Conservation (phyloP, 92 coral and sea anemone genomes). For the Palythoa caribaeorum region DNA sequence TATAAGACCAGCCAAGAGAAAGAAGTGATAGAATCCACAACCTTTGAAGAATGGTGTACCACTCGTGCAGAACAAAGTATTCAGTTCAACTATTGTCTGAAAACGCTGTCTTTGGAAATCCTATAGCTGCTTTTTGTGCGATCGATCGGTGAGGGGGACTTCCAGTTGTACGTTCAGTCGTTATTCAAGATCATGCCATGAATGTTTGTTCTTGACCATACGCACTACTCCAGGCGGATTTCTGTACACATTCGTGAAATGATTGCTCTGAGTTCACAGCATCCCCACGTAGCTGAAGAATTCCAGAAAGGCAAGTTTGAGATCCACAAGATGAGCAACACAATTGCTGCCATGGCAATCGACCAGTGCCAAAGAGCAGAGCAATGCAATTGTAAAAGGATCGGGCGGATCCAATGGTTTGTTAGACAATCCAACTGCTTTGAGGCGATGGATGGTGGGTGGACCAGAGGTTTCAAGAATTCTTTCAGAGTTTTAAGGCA, state of each 20-base stretch:
- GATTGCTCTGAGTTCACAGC: conserved; percentile 30
- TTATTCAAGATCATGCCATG: conserved; percentile 57
- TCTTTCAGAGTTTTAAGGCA: too few species aligned
- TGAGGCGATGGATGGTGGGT: too few species aligned
- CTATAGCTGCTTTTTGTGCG: conserved; percentile 27
- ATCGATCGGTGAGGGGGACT: conserved; percentile 57
- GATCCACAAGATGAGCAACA: conserved; percentile 36
- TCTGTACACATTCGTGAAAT: conserved; percentile 52
- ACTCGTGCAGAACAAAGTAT: not conserved
- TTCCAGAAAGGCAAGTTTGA: conserved; percentile 52
- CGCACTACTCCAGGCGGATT: conserved; percentile 60
- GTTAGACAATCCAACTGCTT: too few species aligned
- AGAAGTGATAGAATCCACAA: not conserved
- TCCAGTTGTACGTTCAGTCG: conserved; percentile 23
- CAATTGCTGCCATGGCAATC: conserved; percentile 44
- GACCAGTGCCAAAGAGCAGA: conserved; percentile 65
- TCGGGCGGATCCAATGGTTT: too few species aligned
- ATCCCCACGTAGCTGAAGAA: conserved; percentile 44
- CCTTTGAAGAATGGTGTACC: conserved; percentile 56
- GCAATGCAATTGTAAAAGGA: conserved; percentile 48
- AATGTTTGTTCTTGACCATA: conserved; percentile 59
- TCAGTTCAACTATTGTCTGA: conserved; percentile 54
- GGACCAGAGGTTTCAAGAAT: too few species aligned
- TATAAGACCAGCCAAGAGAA: not conserved
- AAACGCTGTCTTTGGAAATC: conserved; percentile 27